These are phyloP conservation scores for Pararge aegeria DNA, from an alignment of 1,140 invertebrate genomes.

Conservation along the genomic window DNA sequence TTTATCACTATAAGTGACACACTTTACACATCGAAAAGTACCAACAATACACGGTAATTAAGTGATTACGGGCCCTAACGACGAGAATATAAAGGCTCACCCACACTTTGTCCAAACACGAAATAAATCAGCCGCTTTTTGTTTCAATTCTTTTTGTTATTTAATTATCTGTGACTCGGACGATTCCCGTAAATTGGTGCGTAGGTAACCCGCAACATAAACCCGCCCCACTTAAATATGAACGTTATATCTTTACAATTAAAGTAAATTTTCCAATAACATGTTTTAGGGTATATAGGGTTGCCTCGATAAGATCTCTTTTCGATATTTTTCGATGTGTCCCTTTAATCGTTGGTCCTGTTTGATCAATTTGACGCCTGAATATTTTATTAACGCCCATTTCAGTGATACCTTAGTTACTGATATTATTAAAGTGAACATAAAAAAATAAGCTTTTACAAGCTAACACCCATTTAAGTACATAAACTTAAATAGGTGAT, in stretches of 20 bases:
- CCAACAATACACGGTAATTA: constrained; percentile 38
- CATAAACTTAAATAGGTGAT: no score
- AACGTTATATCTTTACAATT: constrained; percentile 10
- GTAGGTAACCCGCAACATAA: constrained; percentile 36
- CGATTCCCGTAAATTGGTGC: constrained; percentile 56
- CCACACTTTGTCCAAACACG: constrained; percentile 32
- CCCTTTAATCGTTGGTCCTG: constrained; percentile 42
- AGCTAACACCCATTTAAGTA: no score
- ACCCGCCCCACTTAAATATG: background rate
- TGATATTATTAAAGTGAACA: no score
- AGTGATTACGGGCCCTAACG: constrained; percentile 37
- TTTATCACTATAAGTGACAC: constrained; percentile 19
- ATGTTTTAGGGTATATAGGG: constrained; percentile 9
- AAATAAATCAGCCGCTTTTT: constrained; percentile 59
- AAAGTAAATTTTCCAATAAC: constrained; percentile 26
- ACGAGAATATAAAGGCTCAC: constrained; percentile 31
- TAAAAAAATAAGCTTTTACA: no score
- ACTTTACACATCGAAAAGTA: constrained; percentile 26
- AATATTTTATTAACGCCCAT: constrained; percentile 37
- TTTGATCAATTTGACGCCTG: constrained; percentile 36
- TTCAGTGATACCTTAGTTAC: background rate
- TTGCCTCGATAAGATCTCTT: constrained; percentile 46
- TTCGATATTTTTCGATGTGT: constrained; percentile 45
- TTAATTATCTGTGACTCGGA: constrained; percentile 64
- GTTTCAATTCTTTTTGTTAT: constrained; percentile 60